Base-by-base conservation (phyloP, 1,140 invertebrate genomes). In the Cotesia vestalis region DNA sequence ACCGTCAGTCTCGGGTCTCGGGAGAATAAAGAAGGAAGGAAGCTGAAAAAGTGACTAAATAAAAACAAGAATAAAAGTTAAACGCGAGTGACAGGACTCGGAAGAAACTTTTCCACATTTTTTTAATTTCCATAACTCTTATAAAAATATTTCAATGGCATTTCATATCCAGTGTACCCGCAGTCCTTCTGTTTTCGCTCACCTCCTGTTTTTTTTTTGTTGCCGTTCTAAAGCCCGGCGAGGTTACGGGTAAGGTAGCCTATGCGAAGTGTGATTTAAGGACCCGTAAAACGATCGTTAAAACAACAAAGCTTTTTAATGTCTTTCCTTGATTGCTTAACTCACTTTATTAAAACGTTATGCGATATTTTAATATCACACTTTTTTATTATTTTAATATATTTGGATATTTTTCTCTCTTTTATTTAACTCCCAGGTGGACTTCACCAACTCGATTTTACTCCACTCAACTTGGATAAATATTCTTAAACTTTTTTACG, bases 291-390 rank as follows among this genome's bases (percentile, higher is more conserved):
- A 87, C 73, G 79, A 73, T 79, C 83, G 84, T 87, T 87, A 87
- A 87, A 86, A 83, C 85, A 83, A 85, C 84, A 86, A 85, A 86
- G 80, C 82, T 85, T 81, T 84, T 85, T 85, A 84, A 82, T 81
- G 81, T 76, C 75, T 76, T 60, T 79, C 74, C 83, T 86, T 86
- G 82, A 87, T 87, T 86, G 80, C 84, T 79, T 78, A 80, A 84
- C 81, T 85, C 80, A 78, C 83, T 87, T 86, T 87, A 86, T 87
- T 86, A 87, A 86, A 86, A 85, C 81, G 77, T 80, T 78, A 46
- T 11, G 78, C 77, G 78, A 84, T 85, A 83, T 85, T 85, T 82
- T 76, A 77, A 81, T 80, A 77, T 78, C 78, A 69, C 77, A 74
- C 59, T 70, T 76, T 72, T 70, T 51, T 52, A 8, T 64, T 27